Conservation (phyloP, 2,888 invertebrate genomes). For the Aromia moschata region DNA sequence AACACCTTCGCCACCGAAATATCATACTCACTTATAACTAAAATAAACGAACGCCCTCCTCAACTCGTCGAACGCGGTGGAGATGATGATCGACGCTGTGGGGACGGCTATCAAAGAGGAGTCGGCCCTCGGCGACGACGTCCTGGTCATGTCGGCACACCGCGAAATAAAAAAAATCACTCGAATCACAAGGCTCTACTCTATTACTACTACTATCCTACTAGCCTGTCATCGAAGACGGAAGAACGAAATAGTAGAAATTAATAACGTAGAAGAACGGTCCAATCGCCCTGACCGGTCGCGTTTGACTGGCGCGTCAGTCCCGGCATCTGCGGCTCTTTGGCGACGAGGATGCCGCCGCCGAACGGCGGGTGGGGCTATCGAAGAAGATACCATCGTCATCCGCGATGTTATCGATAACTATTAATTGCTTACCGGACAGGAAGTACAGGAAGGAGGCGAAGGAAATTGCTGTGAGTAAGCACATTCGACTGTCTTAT, state of each 20-base stretch:
- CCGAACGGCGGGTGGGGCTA: conserved; percentile 5
- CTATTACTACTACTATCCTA: conserved; percentile 51
- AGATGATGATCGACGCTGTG: conserved; percentile 63
- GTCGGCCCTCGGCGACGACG: conserved; percentile 48
- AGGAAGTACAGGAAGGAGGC: conserved; percentile 12
- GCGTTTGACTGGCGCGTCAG: conserved; percentile 10
- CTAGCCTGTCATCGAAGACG: too few species aligned
- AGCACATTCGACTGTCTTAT: conserved; percentile 9
- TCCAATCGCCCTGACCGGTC: conserved; percentile 7
- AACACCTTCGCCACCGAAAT: too few species aligned
- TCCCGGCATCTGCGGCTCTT: conserved; percentile 2
- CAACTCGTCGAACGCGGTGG: conserved; percentile 64
- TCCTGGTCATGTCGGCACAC: conserved; percentile 40
- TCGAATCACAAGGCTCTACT: conserved; percentile 35
- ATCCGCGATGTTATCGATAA: conserved; percentile 17
- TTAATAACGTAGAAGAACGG: conserved; percentile 49
- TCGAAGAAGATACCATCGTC: neutral
- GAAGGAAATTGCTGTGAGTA: conserved; percentile 18
- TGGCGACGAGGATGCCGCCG: too few species aligned
- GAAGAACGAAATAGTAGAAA: conserved; percentile 46
- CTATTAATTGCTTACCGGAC: too few species aligned
- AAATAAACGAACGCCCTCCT: conserved; percentile 64
- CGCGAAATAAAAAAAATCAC: neutral
- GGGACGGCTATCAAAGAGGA: conserved; percentile 62
- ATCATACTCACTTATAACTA: conserved; percentile 64